Evolutionary conservation across 92 coral and sea anemone species (phyloP).

Genomic region (Actinostola sp.): DNA sequence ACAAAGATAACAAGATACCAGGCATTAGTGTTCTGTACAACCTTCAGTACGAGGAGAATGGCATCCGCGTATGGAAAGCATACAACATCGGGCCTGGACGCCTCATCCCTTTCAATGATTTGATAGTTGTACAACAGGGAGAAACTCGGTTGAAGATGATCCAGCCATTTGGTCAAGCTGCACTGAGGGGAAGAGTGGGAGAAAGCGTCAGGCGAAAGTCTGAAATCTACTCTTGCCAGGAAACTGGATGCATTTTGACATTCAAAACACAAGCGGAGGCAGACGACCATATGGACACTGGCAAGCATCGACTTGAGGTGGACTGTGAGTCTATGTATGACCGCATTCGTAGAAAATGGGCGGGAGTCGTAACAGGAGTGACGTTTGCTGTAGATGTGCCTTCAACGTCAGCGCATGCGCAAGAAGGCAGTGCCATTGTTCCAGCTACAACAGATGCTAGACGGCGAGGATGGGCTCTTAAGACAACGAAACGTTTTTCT

Average conservation of each 20-base stretch:
- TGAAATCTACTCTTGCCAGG: constrained; percentile 45
- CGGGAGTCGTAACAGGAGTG: constrained; percentile 30
- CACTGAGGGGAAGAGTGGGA: no score
- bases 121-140: constrained; percentile 25
- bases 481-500: no score
- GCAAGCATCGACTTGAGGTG: constrained; percentile 21
- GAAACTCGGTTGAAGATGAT: constrained; percentile 35
- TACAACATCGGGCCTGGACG: constrained; percentile 49
- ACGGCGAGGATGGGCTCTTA: constrained; percentile 42
- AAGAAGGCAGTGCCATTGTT: not conserved
- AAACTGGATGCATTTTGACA: constrained; percentile 39
- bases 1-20: constrained; percentile 41
- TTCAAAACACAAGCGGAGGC: constrained; percentile 32
- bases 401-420: not conserved
- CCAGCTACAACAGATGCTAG: not conserved
- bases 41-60: constrained; percentile 36
- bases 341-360: constrained; percentile 36
- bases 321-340: constrained; percentile 46
- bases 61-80: constrained; percentile 43
- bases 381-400: constrained; percentile 9
- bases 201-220: no score
- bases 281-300: constrained; percentile 47
- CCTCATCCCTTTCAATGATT: constrained; percentile 36
- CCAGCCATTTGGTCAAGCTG: no score
- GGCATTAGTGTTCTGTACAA: constrained; percentile 42